Percentiles rank a stretch among this genome's conserved stretches.
Conservation (phyloP, 2,888 invertebrate species). For the Dorcus hopei region DNA sequence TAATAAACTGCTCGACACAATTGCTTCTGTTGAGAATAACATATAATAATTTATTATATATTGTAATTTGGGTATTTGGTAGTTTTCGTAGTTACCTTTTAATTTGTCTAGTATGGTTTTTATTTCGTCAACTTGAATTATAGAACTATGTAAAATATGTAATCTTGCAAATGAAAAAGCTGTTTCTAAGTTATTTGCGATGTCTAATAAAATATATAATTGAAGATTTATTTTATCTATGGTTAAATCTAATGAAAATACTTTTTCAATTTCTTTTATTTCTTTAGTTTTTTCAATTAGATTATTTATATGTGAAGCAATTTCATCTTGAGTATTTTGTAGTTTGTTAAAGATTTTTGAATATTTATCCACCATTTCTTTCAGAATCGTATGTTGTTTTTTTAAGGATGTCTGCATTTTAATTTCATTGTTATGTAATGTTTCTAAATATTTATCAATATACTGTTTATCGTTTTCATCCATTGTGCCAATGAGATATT, state of each 20-base stretch:
- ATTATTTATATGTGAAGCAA: neutral
- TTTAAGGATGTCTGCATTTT: neutral
- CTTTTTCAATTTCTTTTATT: neutral
- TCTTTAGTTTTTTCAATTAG: neutral
- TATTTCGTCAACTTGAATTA: conserved; percentile 1
- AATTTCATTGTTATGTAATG: neutral
- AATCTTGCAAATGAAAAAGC: conserved; percentile 5
- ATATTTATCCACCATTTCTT: conserved; percentile 3
- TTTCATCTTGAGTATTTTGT: conserved; percentile 4
- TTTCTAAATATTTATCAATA: conserved; percentile 1
- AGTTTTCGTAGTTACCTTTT: no score
- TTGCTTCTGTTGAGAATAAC: neutral
- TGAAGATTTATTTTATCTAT: conserved; percentile 5
- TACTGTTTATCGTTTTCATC: neutral
- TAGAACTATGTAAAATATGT: conserved; percentile 3
- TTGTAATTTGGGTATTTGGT: no score
- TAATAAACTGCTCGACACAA: neutral
- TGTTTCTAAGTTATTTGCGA: conserved; percentile 5
- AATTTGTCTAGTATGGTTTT: conserved; percentile 3
- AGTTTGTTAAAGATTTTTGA: neutral
- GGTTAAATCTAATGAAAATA: conserved; percentile 2
- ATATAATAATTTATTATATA: conserved; percentile 2
- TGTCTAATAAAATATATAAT: neutral
- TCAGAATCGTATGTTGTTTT: conserved; percentile 3
- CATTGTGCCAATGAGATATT: conserved; percentile 6